Evolutionary conservation across 2,797 vertebrate species (phyloP).

Genomic region (Otus scops): DNA sequence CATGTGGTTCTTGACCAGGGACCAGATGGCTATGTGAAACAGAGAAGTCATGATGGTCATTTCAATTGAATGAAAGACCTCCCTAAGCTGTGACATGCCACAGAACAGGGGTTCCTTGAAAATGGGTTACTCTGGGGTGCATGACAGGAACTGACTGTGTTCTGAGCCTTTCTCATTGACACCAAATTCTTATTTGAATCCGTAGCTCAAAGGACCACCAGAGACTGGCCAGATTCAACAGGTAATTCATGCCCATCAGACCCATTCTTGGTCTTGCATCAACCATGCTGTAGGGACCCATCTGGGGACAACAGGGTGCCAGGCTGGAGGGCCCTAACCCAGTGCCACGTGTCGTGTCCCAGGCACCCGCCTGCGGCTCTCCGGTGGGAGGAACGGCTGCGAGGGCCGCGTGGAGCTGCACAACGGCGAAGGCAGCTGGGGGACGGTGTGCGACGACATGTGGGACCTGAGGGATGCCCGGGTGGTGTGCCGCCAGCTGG

Average conservation of each 20-base stretch:
- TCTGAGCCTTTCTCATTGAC: background rate
- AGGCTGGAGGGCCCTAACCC: background rate
- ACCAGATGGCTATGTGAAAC: background rate
- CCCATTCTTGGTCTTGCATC: no score
- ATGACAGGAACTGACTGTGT: fast-evolving
- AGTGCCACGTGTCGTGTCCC: fast-evolving
- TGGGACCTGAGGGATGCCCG: slow-evolving; percentile 35
- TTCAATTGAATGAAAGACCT: background rate
- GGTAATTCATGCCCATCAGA: background rate
- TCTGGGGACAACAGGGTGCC: fast-evolving
- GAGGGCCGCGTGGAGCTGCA: slow-evolving; percentile 66
- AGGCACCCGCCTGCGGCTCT: slow-evolving; percentile 13
- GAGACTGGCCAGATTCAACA: background rate
- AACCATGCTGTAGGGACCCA: fast-evolving
- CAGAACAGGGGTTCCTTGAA: background rate
- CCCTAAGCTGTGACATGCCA: fast-evolving
- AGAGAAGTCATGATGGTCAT: background rate
- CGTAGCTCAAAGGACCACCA: fast-evolving
- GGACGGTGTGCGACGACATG: slow-evolving; percentile 58
- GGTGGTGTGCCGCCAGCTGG: slow-evolving; percentile 62
- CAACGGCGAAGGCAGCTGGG: slow-evolving; percentile 17
- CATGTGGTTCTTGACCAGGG: background rate
- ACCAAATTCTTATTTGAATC: background rate
- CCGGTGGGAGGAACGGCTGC: slow-evolving; percentile 8
- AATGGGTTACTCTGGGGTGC: background rate